These are phyloP conservation scores for Molorchus minor DNA, from an alignment of 2,888 invertebrate genomes.

Conservation along the genomic window DNA sequence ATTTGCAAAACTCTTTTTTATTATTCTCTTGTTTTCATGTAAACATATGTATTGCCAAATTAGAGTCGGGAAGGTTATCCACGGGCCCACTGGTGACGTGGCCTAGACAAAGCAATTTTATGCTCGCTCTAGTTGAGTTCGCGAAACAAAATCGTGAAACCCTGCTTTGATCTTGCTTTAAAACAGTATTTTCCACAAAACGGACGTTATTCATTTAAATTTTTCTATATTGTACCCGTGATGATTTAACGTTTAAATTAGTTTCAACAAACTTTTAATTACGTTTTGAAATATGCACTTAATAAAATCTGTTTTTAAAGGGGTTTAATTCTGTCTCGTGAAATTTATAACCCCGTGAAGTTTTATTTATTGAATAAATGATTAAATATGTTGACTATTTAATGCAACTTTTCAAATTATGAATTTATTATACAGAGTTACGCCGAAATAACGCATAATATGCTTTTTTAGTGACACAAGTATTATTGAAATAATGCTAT, in stretches of 20 bases:
- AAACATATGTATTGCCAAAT: too few species aligned
- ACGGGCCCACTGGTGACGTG: too few species aligned
- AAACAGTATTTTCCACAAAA: slow-evolving; percentile 3
- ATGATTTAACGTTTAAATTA: slow-evolving; percentile 20
- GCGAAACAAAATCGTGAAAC: neutral
- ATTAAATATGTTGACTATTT: too few species aligned
- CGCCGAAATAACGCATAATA: too few species aligned
- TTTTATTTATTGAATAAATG: slow-evolving; percentile 9
- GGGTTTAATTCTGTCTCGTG: slow-evolving; percentile 11
- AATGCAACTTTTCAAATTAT: too few species aligned
- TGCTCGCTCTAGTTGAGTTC: neutral
- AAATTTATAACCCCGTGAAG: slow-evolving; percentile 12
- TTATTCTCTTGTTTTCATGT: too few species aligned
- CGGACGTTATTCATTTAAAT: slow-evolving; percentile 13
- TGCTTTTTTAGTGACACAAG: too few species aligned
- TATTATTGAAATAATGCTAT: too few species aligned
- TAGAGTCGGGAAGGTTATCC: too few species aligned
- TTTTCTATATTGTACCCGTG: slow-evolving; percentile 13
- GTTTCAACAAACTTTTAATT: slow-evolving; percentile 23
- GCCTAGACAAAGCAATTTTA: too few species aligned
- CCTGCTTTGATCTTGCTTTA: neutral
- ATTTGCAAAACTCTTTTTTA: too few species aligned
- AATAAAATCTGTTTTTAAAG: slow-evolving; percentile 9
- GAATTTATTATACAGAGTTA: too few species aligned
- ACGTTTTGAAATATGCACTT: slow-evolving; percentile 21